A percentile compares a stretch with the other conserved stretches of the same genome.
Evolutionary conservation across 2,888 invertebrate species (phyloP).

Genomic region (Gastracanthus pulcherrimus): DNA sequence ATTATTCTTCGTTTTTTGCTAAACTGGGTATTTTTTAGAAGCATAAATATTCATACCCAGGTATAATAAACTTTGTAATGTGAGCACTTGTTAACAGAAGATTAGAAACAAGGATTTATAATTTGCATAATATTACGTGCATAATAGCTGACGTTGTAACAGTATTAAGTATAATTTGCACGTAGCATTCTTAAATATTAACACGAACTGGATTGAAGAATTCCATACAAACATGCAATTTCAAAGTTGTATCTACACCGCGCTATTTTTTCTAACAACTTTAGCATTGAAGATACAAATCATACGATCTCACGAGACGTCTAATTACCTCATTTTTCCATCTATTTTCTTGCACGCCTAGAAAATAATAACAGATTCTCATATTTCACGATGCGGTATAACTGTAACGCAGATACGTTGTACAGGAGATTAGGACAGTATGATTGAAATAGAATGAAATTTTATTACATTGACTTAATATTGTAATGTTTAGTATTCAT

Average conservation of each 20-base stretch:
- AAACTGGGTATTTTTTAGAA: conserved; percentile 3
- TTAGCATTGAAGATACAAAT: conserved; percentile 8
- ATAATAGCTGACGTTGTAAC: conserved; percentile 3
- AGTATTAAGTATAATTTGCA: conserved; percentile 5
- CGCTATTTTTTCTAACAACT: conserved; percentile 15
- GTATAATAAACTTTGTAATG: conserved; percentile 37
- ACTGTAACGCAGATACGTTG: too few relatives aligned
- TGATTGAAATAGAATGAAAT: too few relatives aligned
- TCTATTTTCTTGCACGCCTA: conserved; percentile 5
- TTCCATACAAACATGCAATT: conserved; percentile 22
- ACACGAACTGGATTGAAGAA: conserved; percentile 19
- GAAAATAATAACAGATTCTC: neutral
- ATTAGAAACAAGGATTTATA: conserved; percentile 31
- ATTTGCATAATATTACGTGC: conserved; percentile 39
- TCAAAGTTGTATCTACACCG: neutral
- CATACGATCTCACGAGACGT: conserved; percentile 20
- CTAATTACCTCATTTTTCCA: conserved; percentile 33
- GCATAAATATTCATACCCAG: conserved; percentile 36
- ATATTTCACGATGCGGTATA: neutral
- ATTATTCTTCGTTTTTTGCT: conserved; percentile 7
- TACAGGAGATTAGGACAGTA: too few relatives aligned
- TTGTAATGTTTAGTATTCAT: too few relatives aligned
- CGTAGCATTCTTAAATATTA: conserved; percentile 31
- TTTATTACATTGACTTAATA: too few relatives aligned
- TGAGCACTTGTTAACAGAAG: conserved; percentile 32